Evolutionary conservation across 1,140 invertebrate species (phyloP).

Genomic region (Cydia pomonella): DNA sequence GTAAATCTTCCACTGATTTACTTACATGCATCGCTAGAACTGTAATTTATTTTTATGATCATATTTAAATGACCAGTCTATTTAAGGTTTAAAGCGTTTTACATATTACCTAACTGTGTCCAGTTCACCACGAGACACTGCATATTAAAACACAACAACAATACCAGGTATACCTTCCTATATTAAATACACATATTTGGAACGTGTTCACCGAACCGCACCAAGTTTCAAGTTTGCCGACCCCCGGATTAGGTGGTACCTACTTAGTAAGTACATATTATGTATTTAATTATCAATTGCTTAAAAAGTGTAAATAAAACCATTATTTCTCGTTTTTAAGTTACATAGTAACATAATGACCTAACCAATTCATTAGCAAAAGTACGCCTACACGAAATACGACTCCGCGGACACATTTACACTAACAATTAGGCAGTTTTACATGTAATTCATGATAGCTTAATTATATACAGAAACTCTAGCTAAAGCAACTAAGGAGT

Average conservation of each 20-base stretch:
- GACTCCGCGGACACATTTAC: neutral
- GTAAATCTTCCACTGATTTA: conserved; percentile 72
- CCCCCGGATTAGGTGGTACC: too few relatives aligned
- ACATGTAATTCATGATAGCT: neutral
- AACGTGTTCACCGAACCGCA: too few relatives aligned
- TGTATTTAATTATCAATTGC: too few relatives aligned
- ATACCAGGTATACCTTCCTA: too few relatives aligned
- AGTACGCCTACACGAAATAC: conserved; percentile 1
- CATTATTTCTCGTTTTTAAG: too few relatives aligned
- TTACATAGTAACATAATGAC: too few relatives aligned
- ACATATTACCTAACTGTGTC: too few relatives aligned
- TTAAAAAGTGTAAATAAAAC: neutral
- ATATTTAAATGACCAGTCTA: neutral
- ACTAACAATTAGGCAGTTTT: neutral
- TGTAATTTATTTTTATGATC: neutral
- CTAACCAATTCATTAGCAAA: neutral
- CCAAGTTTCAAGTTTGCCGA: too few relatives aligned
- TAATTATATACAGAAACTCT: neutral
- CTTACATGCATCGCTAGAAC: neutral
- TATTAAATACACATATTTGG: too few relatives aligned
- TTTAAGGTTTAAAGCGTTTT: neutral
- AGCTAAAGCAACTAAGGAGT: neutral
- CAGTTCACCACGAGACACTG: too few relatives aligned
- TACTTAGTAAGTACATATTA: too few relatives aligned
- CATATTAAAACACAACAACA: too few relatives aligned